Conservation (phyloP, 2,888 invertebrate genomes). For the Rugalucina vietnamica region DNA sequence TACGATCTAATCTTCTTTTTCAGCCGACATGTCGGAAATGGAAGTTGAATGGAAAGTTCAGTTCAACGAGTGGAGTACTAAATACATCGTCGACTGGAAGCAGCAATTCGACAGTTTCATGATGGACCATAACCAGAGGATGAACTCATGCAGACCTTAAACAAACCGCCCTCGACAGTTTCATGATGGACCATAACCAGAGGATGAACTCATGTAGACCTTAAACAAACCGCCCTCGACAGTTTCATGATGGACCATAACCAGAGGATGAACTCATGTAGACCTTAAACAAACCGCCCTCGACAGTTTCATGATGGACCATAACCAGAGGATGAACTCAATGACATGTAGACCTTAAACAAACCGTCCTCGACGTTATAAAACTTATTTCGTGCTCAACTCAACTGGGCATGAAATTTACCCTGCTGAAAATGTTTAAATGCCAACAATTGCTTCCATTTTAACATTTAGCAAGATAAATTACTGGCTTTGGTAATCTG, state of each 20-base stretch:
- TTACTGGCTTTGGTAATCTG: no score
- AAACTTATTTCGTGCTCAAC: no score
- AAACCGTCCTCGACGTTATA: no score
- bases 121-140: constrained; percentile 61
- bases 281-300: constrained; percentile 66
- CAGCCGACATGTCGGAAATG: constrained; percentile 80
- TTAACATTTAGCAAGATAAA: no score
- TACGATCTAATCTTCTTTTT: no score
- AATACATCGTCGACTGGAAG: constrained; percentile 82
- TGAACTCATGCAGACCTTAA: not conserved
- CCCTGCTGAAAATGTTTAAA: no score
- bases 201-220: constrained; percentile 68
- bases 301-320: constrained; percentile 77
- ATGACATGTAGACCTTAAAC: no score
- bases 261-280: constrained; percentile 5
- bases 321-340: constrained; percentile 47
- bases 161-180: constrained; percentile 75
- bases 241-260: constrained; percentile 75
- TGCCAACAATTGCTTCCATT: no score
- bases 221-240: constrained; percentile 82
- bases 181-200: constrained; percentile 70
- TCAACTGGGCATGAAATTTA: no score
- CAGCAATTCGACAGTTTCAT: constrained; percentile 81
- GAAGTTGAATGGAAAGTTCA: constrained; percentile 82
- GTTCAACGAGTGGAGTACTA: constrained; percentile 82